A percentile compares a stretch with the other conserved stretches of the same genome.
Evolutionary conservation across 2,888 invertebrate genomes (phyloP).

Genomic region (Cataglyphis cursor): DNA sequence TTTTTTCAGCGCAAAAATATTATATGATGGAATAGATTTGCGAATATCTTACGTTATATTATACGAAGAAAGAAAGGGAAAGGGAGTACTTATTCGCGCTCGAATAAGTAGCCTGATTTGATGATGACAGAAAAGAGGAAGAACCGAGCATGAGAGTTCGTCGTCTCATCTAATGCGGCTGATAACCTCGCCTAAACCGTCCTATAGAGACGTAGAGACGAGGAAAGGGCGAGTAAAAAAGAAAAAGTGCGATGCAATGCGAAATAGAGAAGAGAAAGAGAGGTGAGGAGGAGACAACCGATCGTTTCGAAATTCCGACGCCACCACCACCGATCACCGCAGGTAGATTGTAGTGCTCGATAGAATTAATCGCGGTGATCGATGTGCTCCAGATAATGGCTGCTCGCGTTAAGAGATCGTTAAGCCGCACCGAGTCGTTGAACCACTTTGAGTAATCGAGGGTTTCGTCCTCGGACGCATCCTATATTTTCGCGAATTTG

Average conservation of each 20-base stretch:
- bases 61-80: not conserved
- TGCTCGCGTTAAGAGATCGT: conserved; percentile 39
- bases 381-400: conserved; percentile 44
- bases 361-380: conserved; percentile 52
- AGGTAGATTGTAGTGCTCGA: conserved; percentile 46
- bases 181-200: conserved; percentile 73
- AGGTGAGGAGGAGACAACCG: conserved; percentile 8
- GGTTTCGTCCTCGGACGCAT: conserved; percentile 25
- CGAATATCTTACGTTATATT: not conserved
- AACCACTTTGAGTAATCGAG: conserved; percentile 43
- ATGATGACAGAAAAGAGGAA: conserved; percentile 27
- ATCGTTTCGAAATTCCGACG: conserved; percentile 64
- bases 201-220: conserved; percentile 45
- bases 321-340: conserved; percentile 18
- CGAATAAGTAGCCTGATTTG: not conserved
- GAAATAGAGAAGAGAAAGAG: conserved; percentile 2
- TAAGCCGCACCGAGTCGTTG: conserved; percentile 21
- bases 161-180: conserved; percentile 73
- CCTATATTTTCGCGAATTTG: conserved; percentile 5
- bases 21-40: not conserved
- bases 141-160: conserved; percentile 66
- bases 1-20: not conserved
- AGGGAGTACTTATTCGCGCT: not conserved
- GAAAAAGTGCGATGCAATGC: conserved; percentile 46
- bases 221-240: conserved; percentile 53